Percentiles rank a stretch among this genome's conserved stretches.
Conservation (phyloP, 2,888 invertebrate genomes). For the Allophyes oxyacanthae region DNA sequence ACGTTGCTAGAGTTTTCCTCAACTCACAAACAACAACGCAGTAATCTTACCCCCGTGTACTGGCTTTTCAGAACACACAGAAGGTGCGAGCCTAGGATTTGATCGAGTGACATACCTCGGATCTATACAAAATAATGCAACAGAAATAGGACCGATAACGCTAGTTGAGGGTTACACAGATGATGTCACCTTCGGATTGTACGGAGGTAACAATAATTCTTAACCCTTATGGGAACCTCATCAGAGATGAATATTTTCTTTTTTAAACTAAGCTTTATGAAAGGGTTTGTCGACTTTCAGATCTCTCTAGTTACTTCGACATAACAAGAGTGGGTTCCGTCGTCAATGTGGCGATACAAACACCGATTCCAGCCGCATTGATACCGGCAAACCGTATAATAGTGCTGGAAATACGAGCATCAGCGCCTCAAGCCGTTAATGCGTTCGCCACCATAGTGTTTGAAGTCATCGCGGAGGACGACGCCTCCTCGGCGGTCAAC, state of each 20-base stretch:
- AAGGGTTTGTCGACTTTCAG: constrained; percentile 28
- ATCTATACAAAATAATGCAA: constrained; percentile 8
- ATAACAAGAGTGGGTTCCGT: constrained; percentile 18
- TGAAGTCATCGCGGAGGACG: constrained; percentile 32
- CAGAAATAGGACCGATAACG: constrained; percentile 49
- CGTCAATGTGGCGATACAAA: constrained; percentile 36
- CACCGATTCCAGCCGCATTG: constrained; percentile 45
- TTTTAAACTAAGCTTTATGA: background rate
- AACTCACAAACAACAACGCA: too few species aligned
- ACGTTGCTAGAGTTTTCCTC: too few species aligned
- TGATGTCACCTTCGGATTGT: constrained; percentile 48
- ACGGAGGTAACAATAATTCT: constrained; percentile 31
- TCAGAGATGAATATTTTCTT: background rate
- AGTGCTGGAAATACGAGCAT: constrained; percentile 52
- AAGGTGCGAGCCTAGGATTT: constrained; percentile 52
- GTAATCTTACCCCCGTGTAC: too few species aligned
- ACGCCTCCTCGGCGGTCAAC: constrained; percentile 18
- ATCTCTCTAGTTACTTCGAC: constrained; percentile 46
- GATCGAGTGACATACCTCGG: constrained; percentile 58
- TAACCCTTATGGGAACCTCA: background rate
- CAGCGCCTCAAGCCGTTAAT: constrained; percentile 39
- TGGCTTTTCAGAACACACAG: background rate
- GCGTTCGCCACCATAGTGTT: constrained; percentile 53
- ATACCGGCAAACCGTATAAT: constrained; percentile 49
- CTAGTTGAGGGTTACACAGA: constrained; percentile 55